Percentiles rank a stretch among this genome's conserved stretches.
These are phyloP conservation scores for Spodoptera litura DNA, from an alignment of 1,140 invertebrate genomes.

Conservation along the genomic window DNA sequence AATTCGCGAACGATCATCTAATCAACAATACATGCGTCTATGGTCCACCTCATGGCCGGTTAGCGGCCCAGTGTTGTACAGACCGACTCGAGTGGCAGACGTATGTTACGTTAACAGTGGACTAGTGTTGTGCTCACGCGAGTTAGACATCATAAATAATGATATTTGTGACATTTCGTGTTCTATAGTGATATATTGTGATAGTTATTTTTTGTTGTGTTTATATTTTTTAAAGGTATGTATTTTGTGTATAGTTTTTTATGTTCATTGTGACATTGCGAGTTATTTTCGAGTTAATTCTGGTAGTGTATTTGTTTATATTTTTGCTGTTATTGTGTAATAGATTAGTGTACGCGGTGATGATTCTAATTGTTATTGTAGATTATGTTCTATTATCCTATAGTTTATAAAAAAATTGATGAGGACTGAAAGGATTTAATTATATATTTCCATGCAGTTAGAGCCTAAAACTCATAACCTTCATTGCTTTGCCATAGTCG, in stretches of 20 bases:
- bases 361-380: too few species aligned
- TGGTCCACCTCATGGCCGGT: too few species aligned
- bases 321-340: too few species aligned
- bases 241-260: background rate
- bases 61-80: background rate
- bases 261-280: background rate
- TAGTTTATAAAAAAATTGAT: too few species aligned
- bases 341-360: too few species aligned
- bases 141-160: background rate
- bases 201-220: background rate
- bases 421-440: too few species aligned
- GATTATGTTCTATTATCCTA: too few species aligned
- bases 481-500: too few species aligned
- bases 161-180: constrained; percentile 15
- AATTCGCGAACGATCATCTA: constrained; percentile 34
- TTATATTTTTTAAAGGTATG: constrained; percentile 1
- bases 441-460: too few species aligned
- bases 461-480: too few species aligned
- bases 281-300: background rate
- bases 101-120: background rate
- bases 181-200: background rate
- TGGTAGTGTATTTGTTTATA: too few species aligned
- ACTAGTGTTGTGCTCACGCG: background rate
- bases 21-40: background rate
- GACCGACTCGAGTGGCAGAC: background rate